Evolutionary conservation across 2,888 invertebrate genomes (phyloP).

Genomic region (Lepidocyrtoides sp.): DNA sequence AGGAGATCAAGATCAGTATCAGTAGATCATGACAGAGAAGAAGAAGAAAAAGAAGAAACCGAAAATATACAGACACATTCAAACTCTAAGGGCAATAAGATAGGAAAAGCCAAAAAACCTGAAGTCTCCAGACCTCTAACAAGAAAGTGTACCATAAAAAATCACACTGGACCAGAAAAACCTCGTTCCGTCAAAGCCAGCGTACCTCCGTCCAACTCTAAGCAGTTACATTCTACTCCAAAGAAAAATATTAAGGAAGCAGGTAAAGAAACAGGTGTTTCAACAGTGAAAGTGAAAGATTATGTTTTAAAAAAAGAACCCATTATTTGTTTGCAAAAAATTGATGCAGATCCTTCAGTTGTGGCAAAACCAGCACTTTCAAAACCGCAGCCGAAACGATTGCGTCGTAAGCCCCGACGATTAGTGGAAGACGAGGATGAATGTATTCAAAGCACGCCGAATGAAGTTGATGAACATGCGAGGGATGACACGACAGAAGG

Average conservation of each 20-base stretch:
- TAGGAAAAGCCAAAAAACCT: too few species aligned
- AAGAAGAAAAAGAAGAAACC: too few species aligned
- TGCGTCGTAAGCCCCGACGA: background rate
- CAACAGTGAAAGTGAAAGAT: too few species aligned
- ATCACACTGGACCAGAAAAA: background rate
- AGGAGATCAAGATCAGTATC: slow-evolving; percentile 19
- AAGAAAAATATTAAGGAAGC: too few species aligned
- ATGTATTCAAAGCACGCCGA: background rate
- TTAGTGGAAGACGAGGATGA: background rate
- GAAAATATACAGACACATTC: too few species aligned
- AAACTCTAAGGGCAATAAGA: too few species aligned
- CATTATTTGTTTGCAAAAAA: background rate
- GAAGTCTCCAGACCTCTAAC: background rate
- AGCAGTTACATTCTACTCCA: background rate
- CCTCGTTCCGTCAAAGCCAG: background rate
- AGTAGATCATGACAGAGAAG: background rate
- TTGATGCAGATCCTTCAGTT: background rate
- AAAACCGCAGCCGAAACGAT: background rate
- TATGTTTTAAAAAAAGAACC: background rate
- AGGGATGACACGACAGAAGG: background rate
- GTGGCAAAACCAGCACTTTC: background rate
- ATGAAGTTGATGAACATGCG: background rate
- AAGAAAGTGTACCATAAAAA: background rate
- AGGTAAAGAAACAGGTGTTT: too few species aligned
- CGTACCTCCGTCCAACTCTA: background rate